Evolutionary conservation across 2,797 vertebrate species (phyloP), one percentile per base, ranked within the genome.

Genomic region (Diceros bicornis): DNA sequence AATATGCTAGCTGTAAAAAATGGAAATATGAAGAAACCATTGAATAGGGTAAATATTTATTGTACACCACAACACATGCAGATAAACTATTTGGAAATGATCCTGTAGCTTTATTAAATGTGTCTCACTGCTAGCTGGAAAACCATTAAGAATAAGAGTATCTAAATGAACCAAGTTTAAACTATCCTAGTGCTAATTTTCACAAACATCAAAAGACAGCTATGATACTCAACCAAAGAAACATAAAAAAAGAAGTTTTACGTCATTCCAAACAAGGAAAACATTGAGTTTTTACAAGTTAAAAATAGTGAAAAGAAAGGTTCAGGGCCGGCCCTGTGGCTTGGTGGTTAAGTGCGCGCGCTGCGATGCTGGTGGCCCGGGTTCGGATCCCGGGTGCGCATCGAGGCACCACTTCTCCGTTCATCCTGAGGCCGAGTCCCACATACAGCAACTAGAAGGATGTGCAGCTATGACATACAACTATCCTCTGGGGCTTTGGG

Each of bases 181-280:
- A 74, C 44, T 90, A 75, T 55, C 44, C 41, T 77, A 64, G 23
- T 90, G 93, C 81, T 84, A 83, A 79, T 79, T 86, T 85, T 62
- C 55, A 83, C 41, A 79, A 88, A 91, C 13, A 83, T 83, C 11
- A 77, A 86, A 57, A 61, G 47, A 69, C 8, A 84, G 21, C 29
- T 87, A 66, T 64, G 55, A 91, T 57, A 37, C 7, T 16, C 62
- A 61, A 82, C 4, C 62, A 91, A 93, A 94, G 69, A 91, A 77
- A 87, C 32, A 94, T 21, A 44, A 21, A 61, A 37, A 72, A 57
- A 66, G 3, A 52, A 29, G 12, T 71, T 47, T 69, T 41, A 16
- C 37, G n/a, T 87, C 21, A 90, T 77, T 95, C 32, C 37, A 94
- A 92, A 82, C 27, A 82, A 92, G n/a, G 55, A 72, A 87, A 94